Evolutionary conservation across 2,888 invertebrate genomes (phyloP).

Genomic region (Caradrina clavipalpis): DNA sequence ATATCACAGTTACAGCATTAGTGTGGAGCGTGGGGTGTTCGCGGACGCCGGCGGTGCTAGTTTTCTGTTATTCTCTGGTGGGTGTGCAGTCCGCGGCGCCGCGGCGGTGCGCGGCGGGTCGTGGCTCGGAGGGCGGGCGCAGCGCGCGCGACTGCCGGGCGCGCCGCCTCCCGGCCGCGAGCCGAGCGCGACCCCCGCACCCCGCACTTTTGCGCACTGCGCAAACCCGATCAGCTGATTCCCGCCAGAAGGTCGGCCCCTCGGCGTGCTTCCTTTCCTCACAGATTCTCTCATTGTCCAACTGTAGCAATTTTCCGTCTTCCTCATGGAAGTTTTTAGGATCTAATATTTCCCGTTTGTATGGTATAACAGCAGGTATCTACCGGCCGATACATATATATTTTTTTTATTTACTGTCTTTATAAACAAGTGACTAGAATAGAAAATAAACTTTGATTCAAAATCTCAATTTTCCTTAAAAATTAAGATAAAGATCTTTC

Average conservation of each 20-base stretch:
- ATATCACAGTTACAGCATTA: slow-evolving; percentile 79
- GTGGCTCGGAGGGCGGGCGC: slow-evolving; percentile 68
- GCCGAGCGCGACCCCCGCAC: slow-evolving; percentile 68
- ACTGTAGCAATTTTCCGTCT: slow-evolving; percentile 33
- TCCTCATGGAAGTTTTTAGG: slow-evolving; percentile 28
- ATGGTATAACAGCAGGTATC: too few species aligned
- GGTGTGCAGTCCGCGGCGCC: slow-evolving; percentile 66
- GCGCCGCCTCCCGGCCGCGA: slow-evolving; percentile 73
- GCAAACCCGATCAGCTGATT: slow-evolving; percentile 90
- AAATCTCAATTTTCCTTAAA: not conserved
- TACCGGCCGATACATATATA: too few species aligned
- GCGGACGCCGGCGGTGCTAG: slow-evolving; percentile 53
- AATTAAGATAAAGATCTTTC: not conserved
- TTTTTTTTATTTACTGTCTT: too few species aligned
- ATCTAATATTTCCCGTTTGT: slow-evolving; percentile 7
- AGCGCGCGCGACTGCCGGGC: slow-evolving; percentile 80
- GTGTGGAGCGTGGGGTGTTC: slow-evolving; percentile 57
- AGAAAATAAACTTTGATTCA: too few species aligned
- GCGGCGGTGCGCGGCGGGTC: slow-evolving; percentile 63
- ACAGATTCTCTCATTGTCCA: slow-evolving; percentile 73
- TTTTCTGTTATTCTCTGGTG: slow-evolving; percentile 71
- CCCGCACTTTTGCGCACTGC: slow-evolving; percentile 89
- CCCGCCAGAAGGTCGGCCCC: slow-evolving; percentile 87
- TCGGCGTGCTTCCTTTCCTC: slow-evolving; percentile 75
- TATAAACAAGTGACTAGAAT: too few species aligned